These are phyloP conservation scores for Caradrina clavipalpis DNA, from an alignment of 2,888 invertebrate genomes.

Conservation along the genomic window DNA sequence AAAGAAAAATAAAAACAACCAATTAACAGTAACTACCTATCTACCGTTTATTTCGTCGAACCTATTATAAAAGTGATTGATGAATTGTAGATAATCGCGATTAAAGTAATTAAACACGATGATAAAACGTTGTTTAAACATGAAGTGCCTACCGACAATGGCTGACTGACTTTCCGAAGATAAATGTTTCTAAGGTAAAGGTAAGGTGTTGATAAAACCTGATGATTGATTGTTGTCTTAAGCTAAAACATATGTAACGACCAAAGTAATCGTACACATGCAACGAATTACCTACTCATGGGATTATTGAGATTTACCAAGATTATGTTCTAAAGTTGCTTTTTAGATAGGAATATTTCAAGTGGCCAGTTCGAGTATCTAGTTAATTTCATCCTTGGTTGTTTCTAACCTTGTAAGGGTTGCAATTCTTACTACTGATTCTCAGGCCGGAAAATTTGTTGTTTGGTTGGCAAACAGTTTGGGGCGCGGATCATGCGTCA, in stretches of 20 bases:
- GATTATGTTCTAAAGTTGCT: neutral
- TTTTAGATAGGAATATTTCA: neutral
- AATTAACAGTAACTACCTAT: neutral
- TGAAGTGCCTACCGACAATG: neutral
- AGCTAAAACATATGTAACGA: neutral
- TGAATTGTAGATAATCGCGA: slow-evolving; percentile 5
- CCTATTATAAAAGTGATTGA: slow-evolving; percentile 3
- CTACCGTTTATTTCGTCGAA: neutral
- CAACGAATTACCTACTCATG: neutral
- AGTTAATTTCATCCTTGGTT: no score
- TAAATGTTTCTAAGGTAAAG: neutral
- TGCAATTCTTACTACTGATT: no score
- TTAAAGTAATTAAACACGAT: slow-evolving; percentile 17
- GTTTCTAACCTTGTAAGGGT: no score
- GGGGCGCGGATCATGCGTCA: no score
- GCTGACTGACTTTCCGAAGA: slow-evolving; percentile 2
- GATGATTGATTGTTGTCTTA: neutral
- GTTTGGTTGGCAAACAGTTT: no score
- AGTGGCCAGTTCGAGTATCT: no score
- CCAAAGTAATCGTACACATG: slow-evolving; percentile 1
- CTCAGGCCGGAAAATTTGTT: no score
- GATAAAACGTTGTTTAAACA: slow-evolving; percentile 8
- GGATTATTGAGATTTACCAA: slow-evolving; percentile 17
- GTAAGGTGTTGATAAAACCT: neutral
- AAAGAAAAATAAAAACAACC: slow-evolving; percentile 5